These are phyloP conservation scores for Coenonympha arcania DNA, from an alignment of 2,888 invertebrate species.

Conservation along the genomic window DNA sequence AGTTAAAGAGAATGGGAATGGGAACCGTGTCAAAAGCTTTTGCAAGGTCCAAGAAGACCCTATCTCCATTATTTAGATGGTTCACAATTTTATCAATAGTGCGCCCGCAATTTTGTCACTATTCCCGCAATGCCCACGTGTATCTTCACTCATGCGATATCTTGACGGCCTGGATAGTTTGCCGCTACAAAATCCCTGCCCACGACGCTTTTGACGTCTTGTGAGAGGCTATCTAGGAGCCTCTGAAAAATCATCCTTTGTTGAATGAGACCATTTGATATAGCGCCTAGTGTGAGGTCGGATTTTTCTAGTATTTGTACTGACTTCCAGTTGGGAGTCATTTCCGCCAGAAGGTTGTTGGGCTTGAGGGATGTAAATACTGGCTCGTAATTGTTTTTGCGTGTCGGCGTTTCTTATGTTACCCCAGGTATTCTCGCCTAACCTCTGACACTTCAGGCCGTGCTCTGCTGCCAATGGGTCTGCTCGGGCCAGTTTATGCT, in stretches of 20 bases:
- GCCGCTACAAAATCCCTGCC: neutral
- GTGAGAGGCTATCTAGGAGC: neutral
- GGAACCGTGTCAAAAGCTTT: neutral
- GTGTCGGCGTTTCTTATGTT: neutral
- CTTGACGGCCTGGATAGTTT: too few relatives aligned
- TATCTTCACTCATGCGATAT: too few relatives aligned
- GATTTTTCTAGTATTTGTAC: neutral
- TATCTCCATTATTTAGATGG: neutral
- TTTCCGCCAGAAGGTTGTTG: neutral
- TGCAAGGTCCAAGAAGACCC: neutral
- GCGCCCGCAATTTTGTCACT: too few relatives aligned
- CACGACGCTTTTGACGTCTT: neutral
- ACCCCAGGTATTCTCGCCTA: neutral
- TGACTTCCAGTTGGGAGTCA: neutral
- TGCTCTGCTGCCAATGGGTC: neutral
- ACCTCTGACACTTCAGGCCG: neutral
- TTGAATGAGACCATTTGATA: neutral
- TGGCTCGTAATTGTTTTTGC: neutral
- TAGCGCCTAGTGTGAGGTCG: neutral
- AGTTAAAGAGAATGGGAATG: neutral
- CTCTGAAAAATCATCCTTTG: neutral
- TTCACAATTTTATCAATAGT: neutral
- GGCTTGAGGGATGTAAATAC: neutral
- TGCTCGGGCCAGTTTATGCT: neutral
- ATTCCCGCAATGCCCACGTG: too few relatives aligned